These are phyloP conservation scores for Riptortus pedestris DNA, from an alignment of 1,140 invertebrate genomes.

Conservation along the genomic window DNA sequence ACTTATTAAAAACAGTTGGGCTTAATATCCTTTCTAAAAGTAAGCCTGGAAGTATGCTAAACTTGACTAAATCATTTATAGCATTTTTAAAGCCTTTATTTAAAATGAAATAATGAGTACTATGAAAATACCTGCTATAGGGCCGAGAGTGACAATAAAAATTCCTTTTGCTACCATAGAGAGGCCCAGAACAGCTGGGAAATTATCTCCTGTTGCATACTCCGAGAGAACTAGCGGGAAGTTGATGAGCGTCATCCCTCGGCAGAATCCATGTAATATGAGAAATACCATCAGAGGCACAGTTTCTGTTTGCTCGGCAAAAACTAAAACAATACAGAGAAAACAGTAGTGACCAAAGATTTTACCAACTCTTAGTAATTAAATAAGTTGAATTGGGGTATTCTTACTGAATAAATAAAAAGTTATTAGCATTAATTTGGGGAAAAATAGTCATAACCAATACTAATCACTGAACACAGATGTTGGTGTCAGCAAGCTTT, in stretches of 20 bases:
- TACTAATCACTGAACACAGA: no score
- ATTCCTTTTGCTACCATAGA: conserved; percentile 65
- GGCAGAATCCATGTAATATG: conserved; percentile 58
- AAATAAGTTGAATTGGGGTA: no score
- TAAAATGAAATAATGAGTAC: conserved; percentile 33
- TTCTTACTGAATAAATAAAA: no score
- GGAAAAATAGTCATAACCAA: no score
- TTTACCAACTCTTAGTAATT: not conserved
- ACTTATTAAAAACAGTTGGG: no score
- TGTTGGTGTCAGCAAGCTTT: no score
- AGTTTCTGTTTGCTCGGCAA: conserved; percentile 55
- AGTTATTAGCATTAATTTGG: no score
- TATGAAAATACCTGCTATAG: conserved; percentile 60
- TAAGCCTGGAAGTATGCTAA: no score
- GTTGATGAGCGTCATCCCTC: conserved; percentile 60
- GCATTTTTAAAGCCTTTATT: no score
- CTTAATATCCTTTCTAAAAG: no score
- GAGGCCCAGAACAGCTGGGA: conserved; percentile 62
- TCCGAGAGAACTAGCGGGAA: conserved; percentile 63
- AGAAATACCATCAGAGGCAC: conserved; percentile 52
- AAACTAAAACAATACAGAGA: conserved; percentile 41
- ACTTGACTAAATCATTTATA: no score
- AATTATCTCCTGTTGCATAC: conserved; percentile 56
- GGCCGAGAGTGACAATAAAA: conserved; percentile 55
- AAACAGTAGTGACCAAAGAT: not conserved